These are phyloP conservation scores for Drosophila vallismaia DNA, from an alignment of 2,888 invertebrate species.

Conservation along the genomic window DNA sequence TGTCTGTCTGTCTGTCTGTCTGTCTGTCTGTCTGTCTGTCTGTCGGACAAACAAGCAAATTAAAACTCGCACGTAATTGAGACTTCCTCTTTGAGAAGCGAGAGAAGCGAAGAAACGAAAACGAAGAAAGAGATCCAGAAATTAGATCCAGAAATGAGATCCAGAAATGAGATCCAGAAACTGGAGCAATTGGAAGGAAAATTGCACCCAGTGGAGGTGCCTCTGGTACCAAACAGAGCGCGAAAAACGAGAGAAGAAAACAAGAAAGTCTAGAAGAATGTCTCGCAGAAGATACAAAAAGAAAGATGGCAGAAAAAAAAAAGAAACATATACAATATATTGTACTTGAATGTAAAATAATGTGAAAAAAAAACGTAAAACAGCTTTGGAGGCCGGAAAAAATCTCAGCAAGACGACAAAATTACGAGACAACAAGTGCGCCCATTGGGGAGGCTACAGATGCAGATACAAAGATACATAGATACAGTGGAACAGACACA, in stretches of 20 bases:
- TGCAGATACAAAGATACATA: slow-evolving; percentile 5
- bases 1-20: slow-evolving; percentile 4
- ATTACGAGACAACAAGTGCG: slow-evolving; percentile 4
- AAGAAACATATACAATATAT: too few species aligned
- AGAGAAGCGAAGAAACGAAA: neutral
- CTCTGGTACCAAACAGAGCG: slow-evolving; percentile 29
- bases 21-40: neutral
- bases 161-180: slow-evolving; percentile 36
- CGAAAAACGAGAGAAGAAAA: slow-evolving; percentile 2
- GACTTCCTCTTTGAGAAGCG: slow-evolving; percentile 66
- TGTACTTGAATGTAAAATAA: too few species aligned
- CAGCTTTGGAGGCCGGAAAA: slow-evolving; percentile 29
- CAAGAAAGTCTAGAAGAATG: neutral
- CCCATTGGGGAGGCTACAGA: neutral
- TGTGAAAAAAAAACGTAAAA: slow-evolving; percentile 5
- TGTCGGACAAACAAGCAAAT: slow-evolving; percentile 51
- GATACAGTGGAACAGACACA: neutral
- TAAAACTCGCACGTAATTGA: slow-evolving; percentile 68
- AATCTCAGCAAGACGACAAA: slow-evolving; percentile 46
- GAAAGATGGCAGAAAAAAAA: too few species aligned
- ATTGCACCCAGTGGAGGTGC: slow-evolving; percentile 44
- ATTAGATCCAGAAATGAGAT: slow-evolving; percentile 1
- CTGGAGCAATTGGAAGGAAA: slow-evolving; percentile 64
- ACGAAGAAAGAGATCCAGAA: slow-evolving; percentile 5
- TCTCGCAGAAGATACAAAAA: neutral